These are phyloP conservation scores for Microcebus lehilahytsara DNA, from an alignment of 2,113 vertebrate genomes.

Conservation along the genomic window DNA sequence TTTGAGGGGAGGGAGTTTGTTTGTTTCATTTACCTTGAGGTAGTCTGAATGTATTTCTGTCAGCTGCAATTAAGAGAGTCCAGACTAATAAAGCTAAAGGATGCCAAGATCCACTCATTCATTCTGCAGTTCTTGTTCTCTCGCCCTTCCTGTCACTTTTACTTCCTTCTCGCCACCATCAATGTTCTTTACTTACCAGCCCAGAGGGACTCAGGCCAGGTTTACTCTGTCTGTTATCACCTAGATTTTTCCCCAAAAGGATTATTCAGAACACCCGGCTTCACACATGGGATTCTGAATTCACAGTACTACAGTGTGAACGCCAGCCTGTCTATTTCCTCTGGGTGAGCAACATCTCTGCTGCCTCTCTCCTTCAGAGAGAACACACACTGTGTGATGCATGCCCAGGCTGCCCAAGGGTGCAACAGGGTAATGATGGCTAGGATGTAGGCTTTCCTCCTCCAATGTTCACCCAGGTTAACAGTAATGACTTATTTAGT, in stretches of 20 bases:
- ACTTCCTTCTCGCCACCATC: background rate
- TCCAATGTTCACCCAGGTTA: background rate
- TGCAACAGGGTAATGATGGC: accelerated
- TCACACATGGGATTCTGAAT: background rate
- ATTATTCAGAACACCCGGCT: background rate
- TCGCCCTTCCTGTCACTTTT: background rate
- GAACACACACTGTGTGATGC: accelerated
- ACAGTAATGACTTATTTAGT: slow-evolving; percentile 31
- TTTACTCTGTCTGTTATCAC: background rate
- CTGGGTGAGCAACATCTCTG: background rate
- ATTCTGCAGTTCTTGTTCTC: too few species aligned
- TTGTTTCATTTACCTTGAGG: background rate
- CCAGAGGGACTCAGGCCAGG: background rate
- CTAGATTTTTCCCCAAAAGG: background rate
- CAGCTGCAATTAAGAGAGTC: background rate
- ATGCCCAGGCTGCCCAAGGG: accelerated
- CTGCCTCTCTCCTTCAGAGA: background rate
- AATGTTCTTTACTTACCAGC: background rate
- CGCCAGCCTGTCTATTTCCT: background rate
- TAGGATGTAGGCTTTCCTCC: accelerated
- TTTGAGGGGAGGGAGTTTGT: too few species aligned
- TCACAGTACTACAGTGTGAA: background rate
- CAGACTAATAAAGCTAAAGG: background rate
- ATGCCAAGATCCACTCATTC: background rate
- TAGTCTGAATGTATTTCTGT: background rate